Percentiles rank a stretch among this genome's conserved stretches.
Evolutionary conservation across 2,113 vertebrate species (phyloP).

Genomic region (Triplophysa siluroides): DNA sequence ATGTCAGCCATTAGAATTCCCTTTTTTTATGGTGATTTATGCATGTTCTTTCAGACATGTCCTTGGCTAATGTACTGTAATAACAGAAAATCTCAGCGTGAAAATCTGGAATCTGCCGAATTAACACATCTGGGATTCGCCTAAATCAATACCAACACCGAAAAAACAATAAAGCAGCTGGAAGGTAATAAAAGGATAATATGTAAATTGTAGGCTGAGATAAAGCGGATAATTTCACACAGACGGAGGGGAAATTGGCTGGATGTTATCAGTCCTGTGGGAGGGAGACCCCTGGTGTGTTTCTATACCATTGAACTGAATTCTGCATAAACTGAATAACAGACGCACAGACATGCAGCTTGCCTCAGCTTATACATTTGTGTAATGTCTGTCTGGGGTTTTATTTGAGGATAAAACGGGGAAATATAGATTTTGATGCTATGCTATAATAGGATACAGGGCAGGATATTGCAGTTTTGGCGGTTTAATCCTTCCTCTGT

Average conservation of each 20-base stretch:
- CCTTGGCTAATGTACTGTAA: not conserved
- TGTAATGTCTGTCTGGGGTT: constrained; percentile 47
- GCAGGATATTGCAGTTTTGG: constrained; percentile 62
- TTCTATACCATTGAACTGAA: constrained; percentile 60
- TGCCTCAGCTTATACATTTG: constrained; percentile 52
- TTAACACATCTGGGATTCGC: not conserved
- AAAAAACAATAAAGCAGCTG: constrained; percentile 43
- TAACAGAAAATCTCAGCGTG: not conserved
- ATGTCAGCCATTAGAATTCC: not conserved
- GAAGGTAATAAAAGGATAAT: constrained; percentile 42
- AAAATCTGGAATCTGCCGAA: not conserved
- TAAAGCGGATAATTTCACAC: constrained; percentile 43
- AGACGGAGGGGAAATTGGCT: constrained; percentile 70
- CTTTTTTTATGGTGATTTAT: not conserved
- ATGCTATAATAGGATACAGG: constrained; percentile 52
- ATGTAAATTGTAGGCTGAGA: constrained; percentile 33
- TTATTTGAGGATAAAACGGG: constrained; percentile 67
- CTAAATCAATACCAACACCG: constrained; percentile 20
- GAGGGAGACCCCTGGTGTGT: constrained; percentile 61
- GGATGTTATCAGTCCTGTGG: constrained; percentile 65
- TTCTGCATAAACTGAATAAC: constrained; percentile 66
- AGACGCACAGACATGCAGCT: constrained; percentile 53
- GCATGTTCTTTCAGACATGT: not conserved
- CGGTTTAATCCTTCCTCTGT: constrained; percentile 50
- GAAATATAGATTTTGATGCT: constrained; percentile 67